phyloP scores from a whole-genome alignment of 1,140 invertebrate genomes.

The Monochamus saltuarius region DNA sequence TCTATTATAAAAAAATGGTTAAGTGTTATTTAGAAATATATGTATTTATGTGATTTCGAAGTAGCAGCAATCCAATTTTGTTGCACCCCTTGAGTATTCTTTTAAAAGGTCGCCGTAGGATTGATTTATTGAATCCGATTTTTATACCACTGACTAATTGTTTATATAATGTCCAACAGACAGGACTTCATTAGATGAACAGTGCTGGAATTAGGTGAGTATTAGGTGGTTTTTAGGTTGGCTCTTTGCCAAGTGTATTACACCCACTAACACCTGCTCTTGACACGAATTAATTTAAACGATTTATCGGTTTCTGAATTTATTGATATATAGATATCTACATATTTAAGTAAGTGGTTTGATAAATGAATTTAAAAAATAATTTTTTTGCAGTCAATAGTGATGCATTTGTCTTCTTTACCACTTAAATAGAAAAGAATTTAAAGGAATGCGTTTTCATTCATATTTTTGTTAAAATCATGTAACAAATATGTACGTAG shows the following conservation, averaged over 20 bases:
- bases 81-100: constrained; percentile 35
- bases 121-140: constrained; percentile 36
- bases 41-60: background rate
- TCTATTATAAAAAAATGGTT: constrained; percentile 10
- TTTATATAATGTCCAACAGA: constrained; percentile 31
- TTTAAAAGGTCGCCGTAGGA: constrained; percentile 35
- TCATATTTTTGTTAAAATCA: no score
- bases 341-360: background rate
- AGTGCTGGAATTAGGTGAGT: constrained; percentile 40
- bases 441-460: no score
- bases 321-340: background rate
- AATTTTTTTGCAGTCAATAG: no score
- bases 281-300: constrained; percentile 24
- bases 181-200: constrained; percentile 43
- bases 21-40: background rate
- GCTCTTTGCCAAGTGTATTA: constrained; percentile 39
- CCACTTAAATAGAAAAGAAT: no score
- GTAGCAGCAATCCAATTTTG: constrained; percentile 16
- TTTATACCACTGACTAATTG: constrained; percentile 25
- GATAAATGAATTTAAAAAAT: background rate
- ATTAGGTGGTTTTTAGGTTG: constrained; percentile 43
- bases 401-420: background rate
- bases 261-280: constrained; percentile 44
- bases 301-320: background rate
- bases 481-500: no score